Conservation (phyloP, 2,113 vertebrate genomes). For the Chaenocephalus aceratus region DNA sequence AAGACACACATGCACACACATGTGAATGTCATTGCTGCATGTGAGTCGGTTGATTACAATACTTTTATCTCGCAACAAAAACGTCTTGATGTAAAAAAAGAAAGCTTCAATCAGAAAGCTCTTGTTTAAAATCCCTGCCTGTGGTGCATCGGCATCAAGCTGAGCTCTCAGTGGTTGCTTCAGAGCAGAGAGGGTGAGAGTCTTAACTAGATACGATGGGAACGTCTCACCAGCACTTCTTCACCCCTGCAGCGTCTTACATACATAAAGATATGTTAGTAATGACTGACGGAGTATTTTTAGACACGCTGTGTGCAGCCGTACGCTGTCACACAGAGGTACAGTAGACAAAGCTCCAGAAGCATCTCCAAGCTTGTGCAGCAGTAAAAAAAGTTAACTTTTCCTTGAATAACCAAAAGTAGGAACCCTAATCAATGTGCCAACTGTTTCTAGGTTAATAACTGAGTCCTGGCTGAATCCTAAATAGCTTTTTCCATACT, state of each 20-base stretch:
- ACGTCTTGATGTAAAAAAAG: conserved; percentile 11
- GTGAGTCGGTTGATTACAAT: conserved; percentile 35
- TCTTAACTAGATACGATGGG: conserved; percentile 52
- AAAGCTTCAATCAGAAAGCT: conserved; percentile 32
- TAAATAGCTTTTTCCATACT: background rate
- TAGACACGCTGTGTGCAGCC: conserved; percentile 32
- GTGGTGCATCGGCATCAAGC: conserved; percentile 13
- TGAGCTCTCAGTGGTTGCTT: conserved; percentile 27
- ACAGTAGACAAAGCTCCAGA: background rate
- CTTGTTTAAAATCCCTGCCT: conserved; percentile 48
- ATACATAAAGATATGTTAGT: conserved; percentile 54
- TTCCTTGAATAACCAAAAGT: no score
- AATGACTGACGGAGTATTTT: conserved; percentile 61
- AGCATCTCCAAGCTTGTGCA: background rate
- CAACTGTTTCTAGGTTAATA: background rate
- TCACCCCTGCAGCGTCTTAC: conserved; percentile 31
- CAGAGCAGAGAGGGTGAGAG: conserved; percentile 25
- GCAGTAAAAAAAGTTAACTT: background rate
- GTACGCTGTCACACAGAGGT: conserved; percentile 4
- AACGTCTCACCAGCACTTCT: conserved; percentile 6
- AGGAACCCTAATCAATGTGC: background rate
- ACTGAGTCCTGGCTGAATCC: background rate
- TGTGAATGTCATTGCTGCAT: conserved; percentile 30
- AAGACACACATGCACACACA: background rate
- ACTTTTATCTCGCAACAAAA: conserved; percentile 21